Conservation (phyloP, 2,888 invertebrate genomes). For the Trichopria drosophilae region DNA sequence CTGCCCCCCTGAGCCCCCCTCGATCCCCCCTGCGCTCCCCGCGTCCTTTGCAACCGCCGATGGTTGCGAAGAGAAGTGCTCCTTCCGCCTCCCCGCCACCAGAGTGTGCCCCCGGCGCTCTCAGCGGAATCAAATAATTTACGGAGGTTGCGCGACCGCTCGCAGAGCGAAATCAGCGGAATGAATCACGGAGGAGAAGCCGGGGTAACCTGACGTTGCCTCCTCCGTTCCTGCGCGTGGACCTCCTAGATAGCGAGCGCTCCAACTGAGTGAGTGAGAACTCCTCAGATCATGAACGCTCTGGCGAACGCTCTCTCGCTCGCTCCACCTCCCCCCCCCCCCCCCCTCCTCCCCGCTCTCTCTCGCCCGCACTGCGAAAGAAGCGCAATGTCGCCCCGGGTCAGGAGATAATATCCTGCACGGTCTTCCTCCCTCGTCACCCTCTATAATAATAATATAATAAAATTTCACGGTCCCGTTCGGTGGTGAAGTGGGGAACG, state of each 20-base stretch:
- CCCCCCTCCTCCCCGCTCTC: conserved; percentile 25
- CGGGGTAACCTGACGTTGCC: too few relatives aligned
- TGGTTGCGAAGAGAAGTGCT: too few relatives aligned
- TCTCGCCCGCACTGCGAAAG: conserved; percentile 5
- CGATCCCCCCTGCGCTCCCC: conserved; percentile 7
- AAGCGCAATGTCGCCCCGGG: conserved; percentile 30
- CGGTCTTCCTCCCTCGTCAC: conserved; percentile 1
- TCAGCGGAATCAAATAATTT: conserved; percentile 35
- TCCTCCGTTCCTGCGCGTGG: conserved; percentile 11
- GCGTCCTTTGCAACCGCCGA: conserved; percentile 1
- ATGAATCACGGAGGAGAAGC: too few relatives aligned
- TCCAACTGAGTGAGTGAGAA: too few relatives aligned
- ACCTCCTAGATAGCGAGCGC: conserved; percentile 29
- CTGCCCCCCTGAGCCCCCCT: conserved; percentile 4
- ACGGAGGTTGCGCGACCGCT: conserved; percentile 16
- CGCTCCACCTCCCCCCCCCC: conserved; percentile 8
- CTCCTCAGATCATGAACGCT: not conserved
- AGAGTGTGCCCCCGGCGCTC: conserved; percentile 30
- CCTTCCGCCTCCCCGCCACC: conserved; percentile 15
- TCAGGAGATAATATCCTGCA: conserved; percentile 30
- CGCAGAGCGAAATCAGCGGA: conserved; percentile 25
- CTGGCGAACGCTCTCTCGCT: not conserved
- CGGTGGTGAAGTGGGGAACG: too few relatives aligned
- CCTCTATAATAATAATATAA: conserved; percentile 3
- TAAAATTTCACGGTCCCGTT: too few relatives aligned